Evolutionary conservation across 2,113 vertebrate genomes (phyloP), one percentile per base, ranked within the genome.

Genomic region (Pleuronectes platessa): DNA sequence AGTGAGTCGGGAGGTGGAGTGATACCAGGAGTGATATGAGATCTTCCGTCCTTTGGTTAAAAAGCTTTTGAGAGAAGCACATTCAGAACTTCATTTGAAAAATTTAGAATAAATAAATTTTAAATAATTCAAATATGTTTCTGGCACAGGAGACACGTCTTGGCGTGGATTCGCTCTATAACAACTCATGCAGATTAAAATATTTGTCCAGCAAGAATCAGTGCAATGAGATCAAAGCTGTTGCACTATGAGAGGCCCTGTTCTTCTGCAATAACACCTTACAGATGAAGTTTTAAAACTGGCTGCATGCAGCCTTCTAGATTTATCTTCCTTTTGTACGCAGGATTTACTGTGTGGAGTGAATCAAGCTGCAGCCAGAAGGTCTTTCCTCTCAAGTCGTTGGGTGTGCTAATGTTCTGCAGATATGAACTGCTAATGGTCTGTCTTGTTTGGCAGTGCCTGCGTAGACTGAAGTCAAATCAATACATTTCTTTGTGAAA

Each of bases 251-350:
- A 74, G 2, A 13, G 40, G 27, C 24, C 13, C 15, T 15, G 3
- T 27, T 3, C 10, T 23, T 21, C 13, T n/a, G 18, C 15, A 63
- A 31, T 77, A 86, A 88, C 61, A 51, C 61, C 62, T 74, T 24
- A 54, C 83, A 88, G 82, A 83, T 86, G 74, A 87, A 51, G n/a
- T 42, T 42, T 45, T 23, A 9, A 26, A 24, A 53, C 26, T 40
- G n/a, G 2, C 15, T 5, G 9, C 26, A 54, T 14, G 18, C 45
- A 20, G 26, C 10, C 40, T 54, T 68, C 13, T 47, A 65, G 3
- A 67, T 85, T 56, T 61, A 63, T 71, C 67, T 45, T 27, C 47
- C 37, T 37, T 55, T 42, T 40, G 24, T 70, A 23, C 15, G 15
- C 10, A 14, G n/a, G 11, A 35, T 37, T 71, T 64, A 58, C 35